Evolutionary conservation across 1,140 invertebrate species (phyloP), one percentile per base, ranked within the genome.

Genomic region (Lerema accius): DNA sequence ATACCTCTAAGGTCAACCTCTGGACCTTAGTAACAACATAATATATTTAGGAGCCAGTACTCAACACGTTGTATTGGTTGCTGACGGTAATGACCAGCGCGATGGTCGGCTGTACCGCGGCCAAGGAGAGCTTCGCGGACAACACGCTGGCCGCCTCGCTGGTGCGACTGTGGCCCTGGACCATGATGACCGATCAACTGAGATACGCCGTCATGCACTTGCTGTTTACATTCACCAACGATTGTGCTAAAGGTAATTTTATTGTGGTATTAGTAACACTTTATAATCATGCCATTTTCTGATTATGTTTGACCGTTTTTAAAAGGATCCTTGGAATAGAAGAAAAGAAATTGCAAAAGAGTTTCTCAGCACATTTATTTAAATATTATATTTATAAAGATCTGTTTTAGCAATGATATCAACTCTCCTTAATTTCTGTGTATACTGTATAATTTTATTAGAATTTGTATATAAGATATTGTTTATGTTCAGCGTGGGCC

Each of bases 171-270:
- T 90, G 87, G 87, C 76, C 83, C 0, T 90, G 87, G 87, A 80
- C 76, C 40, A 90, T 90, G 87, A 79, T 87, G 73, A 87, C 83
- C 0, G 84, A 86, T 5, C 69, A 71, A 11, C 51, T 89, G n/a
- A 63, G 85, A 3, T 63, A 69, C 0, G 74, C 80, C 0, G 58
- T 82, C 6, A 58, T 85, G 55, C 61, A 74, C 17, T 49, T 90
- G 3, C 37, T 90, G 14, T 65, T 82, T 10, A 86, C 74, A 0
- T 86, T 86, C 48, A 83, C 78, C 9, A 90, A 90, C 65, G 71
- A 80, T 13, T 85, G 83, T 55, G 60, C 80, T 14, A 86, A 78
- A 85, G 87, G 87, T 89, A 62, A 42, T 35, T 51, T 45, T 28
- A 9, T 32, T 48, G 19, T 19, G 37, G 16, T 50, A 40, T n/a